Base-by-base conservation (phyloP, 2,888 invertebrate species). In the Acronicta leporina region DNA sequence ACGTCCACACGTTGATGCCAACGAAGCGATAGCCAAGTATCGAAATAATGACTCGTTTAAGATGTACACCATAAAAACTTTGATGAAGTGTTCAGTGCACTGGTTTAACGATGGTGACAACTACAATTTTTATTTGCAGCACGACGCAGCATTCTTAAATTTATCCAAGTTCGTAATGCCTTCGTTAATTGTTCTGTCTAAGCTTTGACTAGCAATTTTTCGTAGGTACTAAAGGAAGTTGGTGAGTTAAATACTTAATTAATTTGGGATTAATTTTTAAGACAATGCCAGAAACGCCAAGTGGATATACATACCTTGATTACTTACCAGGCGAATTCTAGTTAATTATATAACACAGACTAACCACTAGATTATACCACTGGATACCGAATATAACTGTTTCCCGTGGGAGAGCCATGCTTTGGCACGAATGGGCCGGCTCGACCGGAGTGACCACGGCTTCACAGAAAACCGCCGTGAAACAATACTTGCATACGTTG, bases 81-180 rank as follows among this genome's bases (percentile, higher is more conserved):
- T 54, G 53, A 68, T 57, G 49, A 42, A 62, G 50, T 68, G 46
- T 65, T 62, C 41, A 51, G 53, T 40, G 50, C 56, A 53, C 52
- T 55, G 48, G 60, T 72, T 69, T 69, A 67, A 67, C 47, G 62
- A 62, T 48, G 16, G 48, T 73, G 71, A 61, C 73, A 67, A 59
- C 63, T 58, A 33, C 53, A 57, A 35, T 62, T 68, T 78, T 79
- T 68, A 71, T 73, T 71, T 55, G 52, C 52, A 14, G 55, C 15
- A 57, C 48, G 40, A 45, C 56, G 65, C 67, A 70, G 72, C 57
- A 75, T 73, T 66, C 67, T 55, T 47, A 65, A 65, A 64, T 62
- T 68, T 72, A 68, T 53, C 64, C 63, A 61, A 65, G 64, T 65
- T 63, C 59, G 58, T 72, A 67, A 65, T 45, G 45, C 52, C 46